Conservation (phyloP, 2,888 invertebrate species). For the Saturnia pavonia region DNA sequence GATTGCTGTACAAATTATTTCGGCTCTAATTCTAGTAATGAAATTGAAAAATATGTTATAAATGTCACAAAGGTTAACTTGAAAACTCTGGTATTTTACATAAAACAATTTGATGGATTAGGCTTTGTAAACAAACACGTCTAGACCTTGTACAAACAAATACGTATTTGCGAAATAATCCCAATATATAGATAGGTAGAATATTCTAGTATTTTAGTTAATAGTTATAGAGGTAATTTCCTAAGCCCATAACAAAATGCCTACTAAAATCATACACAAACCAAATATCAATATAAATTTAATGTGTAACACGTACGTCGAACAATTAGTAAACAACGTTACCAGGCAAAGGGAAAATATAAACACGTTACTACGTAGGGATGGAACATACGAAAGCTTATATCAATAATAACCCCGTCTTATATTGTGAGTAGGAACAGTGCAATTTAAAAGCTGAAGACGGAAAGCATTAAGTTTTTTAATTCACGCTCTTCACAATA, state of each 20-base stretch:
- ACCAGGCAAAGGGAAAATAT: constrained; percentile 43
- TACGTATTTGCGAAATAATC: too few relatives aligned
- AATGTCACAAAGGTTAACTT: too few relatives aligned
- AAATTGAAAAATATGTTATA: too few relatives aligned
- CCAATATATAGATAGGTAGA: neutral
- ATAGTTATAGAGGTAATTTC: neutral
- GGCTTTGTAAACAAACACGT: too few relatives aligned
- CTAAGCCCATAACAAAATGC: neutral
- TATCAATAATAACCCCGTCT: constrained; percentile 39
- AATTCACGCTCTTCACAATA: neutral
- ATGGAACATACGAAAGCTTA: constrained; percentile 36
- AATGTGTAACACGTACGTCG: constrained; percentile 24
- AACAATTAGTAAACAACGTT: constrained; percentile 44
- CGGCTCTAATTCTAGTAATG: too few relatives aligned
- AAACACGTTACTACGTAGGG: constrained; percentile 40
- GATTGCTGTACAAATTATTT: too few relatives aligned
- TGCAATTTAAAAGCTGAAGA: constrained; percentile 24
- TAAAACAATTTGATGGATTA: too few relatives aligned
- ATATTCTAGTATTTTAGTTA: neutral
- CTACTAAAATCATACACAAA: neutral
- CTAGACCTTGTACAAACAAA: too few relatives aligned
- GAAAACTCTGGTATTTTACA: too few relatives aligned
- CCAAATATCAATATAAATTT: constrained; percentile 5
- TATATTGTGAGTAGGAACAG: constrained; percentile 28
- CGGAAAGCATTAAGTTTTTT: constrained; percentile 8